Evolutionary conservation across 2,113 vertebrate genomes (phyloP).

Genomic region (Rhodinocichla rosea): DNA sequence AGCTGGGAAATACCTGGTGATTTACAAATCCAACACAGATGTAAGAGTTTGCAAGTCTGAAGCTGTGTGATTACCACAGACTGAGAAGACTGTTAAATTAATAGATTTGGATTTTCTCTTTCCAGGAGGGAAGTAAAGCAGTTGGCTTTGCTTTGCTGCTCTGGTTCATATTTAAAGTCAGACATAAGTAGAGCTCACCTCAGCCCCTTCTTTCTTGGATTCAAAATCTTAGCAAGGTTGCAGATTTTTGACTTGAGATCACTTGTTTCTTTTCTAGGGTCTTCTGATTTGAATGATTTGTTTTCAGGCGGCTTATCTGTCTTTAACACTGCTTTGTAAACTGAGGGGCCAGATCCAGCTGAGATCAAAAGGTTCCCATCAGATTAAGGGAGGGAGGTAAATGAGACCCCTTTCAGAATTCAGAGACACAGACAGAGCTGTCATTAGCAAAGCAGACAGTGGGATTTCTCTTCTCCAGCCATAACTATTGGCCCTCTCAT

Average conservation of each 20-base stretch:
- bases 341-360: conserved; percentile 28
- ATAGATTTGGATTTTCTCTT: background rate
- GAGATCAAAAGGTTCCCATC: conserved; percentile 61
- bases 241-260: background rate
- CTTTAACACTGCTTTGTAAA: conserved; percentile 39
- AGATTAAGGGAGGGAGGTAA: conserved; percentile 45
- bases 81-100: background rate
- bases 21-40: background rate
- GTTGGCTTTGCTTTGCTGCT: background rate
- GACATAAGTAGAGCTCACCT: background rate
- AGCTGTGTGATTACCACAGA: background rate
- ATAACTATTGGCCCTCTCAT: background rate
- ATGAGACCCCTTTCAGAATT: background rate
- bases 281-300: background rate
- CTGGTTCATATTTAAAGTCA: background rate
- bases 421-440: conserved; percentile 26
- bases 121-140: background rate
- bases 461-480: conserved; percentile 22
- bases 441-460: conserved; percentile 57
- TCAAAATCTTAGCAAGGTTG: background rate
- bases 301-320: conserved; percentile 36
- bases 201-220: background rate
- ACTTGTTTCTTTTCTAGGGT: background rate
- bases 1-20: background rate
- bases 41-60: background rate